Conservation (phyloP, 2,888 invertebrate species). For the Drosophila infuscata region DNA sequence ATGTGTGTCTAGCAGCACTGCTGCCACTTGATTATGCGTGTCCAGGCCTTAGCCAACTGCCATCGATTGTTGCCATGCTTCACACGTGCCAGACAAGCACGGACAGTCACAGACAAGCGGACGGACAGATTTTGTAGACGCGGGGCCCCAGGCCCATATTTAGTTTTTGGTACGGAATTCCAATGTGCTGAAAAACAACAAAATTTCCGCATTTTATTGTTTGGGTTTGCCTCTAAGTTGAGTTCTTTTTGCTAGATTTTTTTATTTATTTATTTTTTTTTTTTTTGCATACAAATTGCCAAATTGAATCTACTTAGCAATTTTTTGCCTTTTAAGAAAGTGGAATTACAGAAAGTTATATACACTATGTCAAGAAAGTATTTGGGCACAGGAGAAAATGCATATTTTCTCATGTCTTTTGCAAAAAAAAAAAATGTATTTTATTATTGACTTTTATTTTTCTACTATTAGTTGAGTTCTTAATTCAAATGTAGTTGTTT, state of each 20-base stretch:
- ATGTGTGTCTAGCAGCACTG: neutral
- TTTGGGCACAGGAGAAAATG: neutral
- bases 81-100: conserved; percentile 55
- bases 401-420: neutral
- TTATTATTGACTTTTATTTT: neutral
- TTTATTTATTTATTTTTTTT: neutral
- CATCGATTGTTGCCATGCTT: conserved; percentile 60
- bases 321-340: neutral
- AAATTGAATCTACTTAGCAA: neutral
- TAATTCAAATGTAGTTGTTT: neutral
- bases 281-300: conserved; percentile 17
- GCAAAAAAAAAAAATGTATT: neutral
- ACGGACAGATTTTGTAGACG: neutral
- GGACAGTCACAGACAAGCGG: neutral
- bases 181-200: conserved; percentile 35
- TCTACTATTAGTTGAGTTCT: neutral
- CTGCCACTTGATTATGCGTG: conserved; percentile 61
- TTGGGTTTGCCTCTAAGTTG: conserved; percentile 3
- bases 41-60: conserved; percentile 16
- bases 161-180: conserved; percentile 48
- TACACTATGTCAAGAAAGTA: neutral
- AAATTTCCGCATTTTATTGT: conserved; percentile 45
- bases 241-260: conserved; percentile 13
- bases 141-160: conserved; percentile 19
- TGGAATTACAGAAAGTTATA: neutral